Base-by-base conservation (phyloP, 2,888 invertebrate species). In the Melinaea marsaeus region DNA sequence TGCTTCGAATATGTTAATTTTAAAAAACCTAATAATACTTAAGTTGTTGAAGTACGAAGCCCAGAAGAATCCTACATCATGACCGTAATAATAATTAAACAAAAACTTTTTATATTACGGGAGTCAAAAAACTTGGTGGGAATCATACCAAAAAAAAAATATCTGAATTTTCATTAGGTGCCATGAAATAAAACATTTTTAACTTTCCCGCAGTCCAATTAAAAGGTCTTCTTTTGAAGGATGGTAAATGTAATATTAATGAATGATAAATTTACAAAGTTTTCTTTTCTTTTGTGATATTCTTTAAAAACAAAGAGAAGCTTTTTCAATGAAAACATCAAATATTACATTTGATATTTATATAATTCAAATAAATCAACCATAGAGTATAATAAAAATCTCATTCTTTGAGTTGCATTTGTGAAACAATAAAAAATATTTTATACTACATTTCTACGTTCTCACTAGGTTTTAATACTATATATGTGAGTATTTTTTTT, bases 101-200 rank as follows among this genome's bases (percentile, higher is more conserved):
- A 61, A 67, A 57, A 77, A 79, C 63, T 78, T 81, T 77, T 81
- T 79, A 75, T 77, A 75, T 75, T 73, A 79, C 77, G 72, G 69
- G 79, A 79, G 77, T 76, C 73, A 75, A 76, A 76, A 74, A 75
- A 76, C 66, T 71, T 74, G 67, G 64, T 71, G 71, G 73, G 76
- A 71, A 62, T 71, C 65, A 66, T 67, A 69, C 70, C 22, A 22
- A 75, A 76, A 77, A 77, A 78, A 84, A 81, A 84, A 81, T 69
- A 80, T 73, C 72, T 58, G 68, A 71, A 78, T 84, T 85, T 51
- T 84, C 82, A 84, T 84, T 81, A 81, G 72, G 72, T 74, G 75
- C 68, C 75, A 79, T 76, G 79, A 74, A 80, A 80, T 81, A 81
- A 79, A 83, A 83, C 83, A 74, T 80, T 79, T 66, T 60, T 62